Conservation (phyloP, 2,888 invertebrate species). For the Sepiola atlantica region DNA sequence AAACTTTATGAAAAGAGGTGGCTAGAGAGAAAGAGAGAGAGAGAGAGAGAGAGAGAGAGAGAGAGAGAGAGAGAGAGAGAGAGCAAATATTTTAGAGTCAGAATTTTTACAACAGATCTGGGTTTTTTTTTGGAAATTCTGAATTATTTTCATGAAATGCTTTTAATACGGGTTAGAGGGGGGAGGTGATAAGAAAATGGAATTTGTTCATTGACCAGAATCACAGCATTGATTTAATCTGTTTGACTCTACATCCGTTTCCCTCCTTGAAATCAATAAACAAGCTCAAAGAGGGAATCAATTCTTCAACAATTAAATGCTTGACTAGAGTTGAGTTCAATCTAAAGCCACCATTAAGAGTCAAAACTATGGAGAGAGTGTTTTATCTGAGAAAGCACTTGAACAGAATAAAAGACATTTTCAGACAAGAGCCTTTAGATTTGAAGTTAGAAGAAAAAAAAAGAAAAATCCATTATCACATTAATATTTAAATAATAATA, state of each 20-base stretch:
- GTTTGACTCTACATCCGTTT: not conserved
- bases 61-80: too few species aligned
- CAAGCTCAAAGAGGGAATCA: not conserved
- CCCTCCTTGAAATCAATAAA: not conserved
- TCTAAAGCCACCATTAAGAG: not conserved
- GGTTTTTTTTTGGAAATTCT: not conserved
- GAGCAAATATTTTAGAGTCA: not conserved
- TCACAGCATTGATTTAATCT: not conserved
- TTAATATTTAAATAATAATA: too few species aligned
- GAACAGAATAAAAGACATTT: not conserved
- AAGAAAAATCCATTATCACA: too few species aligned
- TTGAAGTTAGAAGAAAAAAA: too few species aligned
- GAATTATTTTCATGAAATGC: not conserved
- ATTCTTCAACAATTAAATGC: constrained; percentile 4
- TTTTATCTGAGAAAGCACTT: not conserved
- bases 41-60: too few species aligned
- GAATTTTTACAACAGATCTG: not conserved
- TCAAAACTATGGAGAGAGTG: not conserved
- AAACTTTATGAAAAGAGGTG: too few species aligned
- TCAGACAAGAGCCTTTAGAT: too few species aligned
- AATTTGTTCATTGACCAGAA: not conserved
- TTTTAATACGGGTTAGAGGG: not conserved
- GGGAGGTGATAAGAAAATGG: not conserved
- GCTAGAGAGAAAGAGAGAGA: too few species aligned
- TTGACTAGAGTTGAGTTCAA: not conserved